Conservation (phyloP, 2,888 invertebrate species). For the Chloroclystis v-ata region DNA sequence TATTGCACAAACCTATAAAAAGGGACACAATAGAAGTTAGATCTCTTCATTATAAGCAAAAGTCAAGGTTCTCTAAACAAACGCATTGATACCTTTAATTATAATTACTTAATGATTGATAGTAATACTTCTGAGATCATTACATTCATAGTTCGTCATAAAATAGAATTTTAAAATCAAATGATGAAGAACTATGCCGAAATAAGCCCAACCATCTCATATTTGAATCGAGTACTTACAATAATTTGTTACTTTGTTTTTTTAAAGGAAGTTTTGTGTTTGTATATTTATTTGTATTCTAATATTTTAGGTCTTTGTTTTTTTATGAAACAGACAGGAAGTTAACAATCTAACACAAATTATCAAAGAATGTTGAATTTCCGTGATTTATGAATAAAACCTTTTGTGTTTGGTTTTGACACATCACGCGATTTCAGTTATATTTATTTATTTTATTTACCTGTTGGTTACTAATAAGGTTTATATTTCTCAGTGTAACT, state of each 20-base stretch:
- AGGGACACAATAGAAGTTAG: background rate
- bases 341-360: background rate
- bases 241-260: too few relatives aligned
- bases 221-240: too few relatives aligned
- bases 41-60: background rate
- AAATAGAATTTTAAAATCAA: background rate
- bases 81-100: background rate
- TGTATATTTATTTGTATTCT: background rate
- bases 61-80: background rate
- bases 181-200: conserved; percentile 1
- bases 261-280: background rate
- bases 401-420: background rate
- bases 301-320: background rate
- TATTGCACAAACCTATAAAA: too few relatives aligned
- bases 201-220: too few relatives aligned
- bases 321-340: background rate
- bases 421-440: background rate
- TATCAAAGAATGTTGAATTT: conserved; percentile 1
- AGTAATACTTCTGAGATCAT: background rate
- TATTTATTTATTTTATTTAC: background rate
- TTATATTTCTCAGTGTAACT: too few relatives aligned
- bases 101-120: background rate
- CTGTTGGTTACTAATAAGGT: too few relatives aligned
- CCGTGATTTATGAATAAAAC: background rate
- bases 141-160: background rate